Conservation (phyloP, 2,888 invertebrate genomes). For the Zaprionus lineosus region DNA sequence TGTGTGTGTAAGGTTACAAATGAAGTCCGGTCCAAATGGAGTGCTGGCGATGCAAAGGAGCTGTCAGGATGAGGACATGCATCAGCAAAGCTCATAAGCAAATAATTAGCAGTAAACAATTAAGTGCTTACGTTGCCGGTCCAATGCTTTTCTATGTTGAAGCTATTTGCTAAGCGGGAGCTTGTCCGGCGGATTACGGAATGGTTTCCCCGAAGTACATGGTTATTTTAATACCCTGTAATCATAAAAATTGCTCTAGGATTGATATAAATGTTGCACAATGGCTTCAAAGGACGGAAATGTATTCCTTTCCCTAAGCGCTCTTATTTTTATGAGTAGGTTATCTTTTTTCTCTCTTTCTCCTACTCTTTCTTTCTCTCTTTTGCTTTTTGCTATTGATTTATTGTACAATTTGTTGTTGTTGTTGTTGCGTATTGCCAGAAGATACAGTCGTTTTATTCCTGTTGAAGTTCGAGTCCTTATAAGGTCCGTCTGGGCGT, state of each 20-base stretch:
- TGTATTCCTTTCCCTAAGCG: too few relatives aligned
- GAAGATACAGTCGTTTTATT: slow-evolving; percentile 17
- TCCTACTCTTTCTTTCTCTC: too few relatives aligned
- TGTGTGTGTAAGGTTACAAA: slow-evolving; percentile 6
- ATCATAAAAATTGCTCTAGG: background rate
- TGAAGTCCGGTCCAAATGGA: slow-evolving; percentile 18
- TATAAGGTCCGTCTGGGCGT: slow-evolving; percentile 62
- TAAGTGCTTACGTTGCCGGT: slow-evolving; percentile 20
- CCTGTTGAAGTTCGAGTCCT: slow-evolving; percentile 49
- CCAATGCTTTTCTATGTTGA: background rate
- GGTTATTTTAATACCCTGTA: background rate
- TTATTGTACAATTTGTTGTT: slow-evolving; percentile 62
- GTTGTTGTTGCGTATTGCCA: slow-evolving; percentile 29
- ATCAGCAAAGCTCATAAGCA: slow-evolving; percentile 38
- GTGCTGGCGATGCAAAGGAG: slow-evolving; percentile 6
- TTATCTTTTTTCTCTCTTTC: slow-evolving; percentile 2
- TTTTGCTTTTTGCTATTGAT: too few relatives aligned
- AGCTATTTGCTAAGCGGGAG: slow-evolving; percentile 11
- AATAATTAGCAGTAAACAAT: slow-evolving; percentile 48
- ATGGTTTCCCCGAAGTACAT: background rate
- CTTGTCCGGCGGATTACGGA: slow-evolving; percentile 3
- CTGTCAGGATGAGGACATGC: slow-evolving; percentile 29
- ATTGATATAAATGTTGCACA: background rate
- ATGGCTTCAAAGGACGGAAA: background rate
- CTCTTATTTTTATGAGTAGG: slow-evolving; percentile 14